Conservation (phyloP, 2,797 vertebrate genomes). For the Morelia viridis region DNA sequence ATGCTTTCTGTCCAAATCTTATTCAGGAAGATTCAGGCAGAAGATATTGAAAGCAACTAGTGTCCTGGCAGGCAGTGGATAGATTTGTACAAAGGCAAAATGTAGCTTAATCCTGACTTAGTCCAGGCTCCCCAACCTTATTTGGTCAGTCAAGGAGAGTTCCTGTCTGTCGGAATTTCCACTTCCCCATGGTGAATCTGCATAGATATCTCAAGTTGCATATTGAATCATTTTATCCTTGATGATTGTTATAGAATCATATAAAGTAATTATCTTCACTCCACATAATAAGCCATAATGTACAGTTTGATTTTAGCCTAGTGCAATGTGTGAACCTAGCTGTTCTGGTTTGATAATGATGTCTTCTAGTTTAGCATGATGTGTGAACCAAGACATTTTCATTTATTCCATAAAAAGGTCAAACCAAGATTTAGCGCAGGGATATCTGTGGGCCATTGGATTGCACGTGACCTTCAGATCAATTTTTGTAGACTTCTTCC, state of each 20-base stretch:
- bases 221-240: background rate
- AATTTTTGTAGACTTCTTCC: background rate
- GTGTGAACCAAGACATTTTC: background rate
- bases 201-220: background rate
- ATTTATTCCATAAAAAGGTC: background rate
- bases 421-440: background rate
- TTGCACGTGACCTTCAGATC: too few species aligned
- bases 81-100: too few species aligned
- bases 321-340: too few species aligned
- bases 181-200: background rate
- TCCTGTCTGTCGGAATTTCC: background rate
- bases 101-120: background rate
- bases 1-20: background rate
- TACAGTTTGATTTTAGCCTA: too few species aligned
- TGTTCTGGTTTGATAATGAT: background rate
- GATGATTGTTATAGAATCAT: background rate
- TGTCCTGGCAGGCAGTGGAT: too few species aligned
- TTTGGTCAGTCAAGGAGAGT: background rate
- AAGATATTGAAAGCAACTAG: background rate
- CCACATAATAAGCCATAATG: too few species aligned
- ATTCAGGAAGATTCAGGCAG: background rate
- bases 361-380: background rate
- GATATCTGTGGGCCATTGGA: background rate
- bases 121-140: background rate
- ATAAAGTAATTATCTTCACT: background rate